Evolutionary conservation across 1,140 invertebrate species (phyloP).

Genomic region (Cryptotermes secundus): DNA sequence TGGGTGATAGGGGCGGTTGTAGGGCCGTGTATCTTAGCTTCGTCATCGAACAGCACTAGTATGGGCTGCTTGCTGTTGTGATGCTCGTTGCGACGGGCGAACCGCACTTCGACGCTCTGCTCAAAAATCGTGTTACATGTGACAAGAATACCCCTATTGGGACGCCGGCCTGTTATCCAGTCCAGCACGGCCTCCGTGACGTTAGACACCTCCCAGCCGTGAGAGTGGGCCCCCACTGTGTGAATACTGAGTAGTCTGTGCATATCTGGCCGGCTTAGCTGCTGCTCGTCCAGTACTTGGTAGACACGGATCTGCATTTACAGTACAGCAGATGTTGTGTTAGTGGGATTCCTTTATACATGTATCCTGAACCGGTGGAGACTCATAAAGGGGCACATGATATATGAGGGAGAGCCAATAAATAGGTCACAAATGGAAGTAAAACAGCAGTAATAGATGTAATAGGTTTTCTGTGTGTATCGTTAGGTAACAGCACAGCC

Average conservation of each 20-base stretch:
- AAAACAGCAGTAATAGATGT: too few species aligned
- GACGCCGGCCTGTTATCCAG: slow-evolving; percentile 48
- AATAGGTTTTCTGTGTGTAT: too few species aligned
- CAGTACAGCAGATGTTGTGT: background rate
- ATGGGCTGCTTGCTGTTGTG: slow-evolving; percentile 46
- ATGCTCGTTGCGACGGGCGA: slow-evolving; percentile 41
- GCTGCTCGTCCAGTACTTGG: slow-evolving; percentile 53
- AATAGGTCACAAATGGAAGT: too few species aligned
- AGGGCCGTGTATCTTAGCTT: slow-evolving; percentile 14
- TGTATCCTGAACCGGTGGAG: too few species aligned
- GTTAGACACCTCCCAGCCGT: slow-evolving; percentile 61
- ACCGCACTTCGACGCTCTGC: slow-evolving; percentile 41
- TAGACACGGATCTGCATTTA: slow-evolving; percentile 54
- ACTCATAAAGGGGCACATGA: too few species aligned
- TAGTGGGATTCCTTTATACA: too few species aligned
- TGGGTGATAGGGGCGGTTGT: background rate
- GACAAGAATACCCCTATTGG: slow-evolving; percentile 45
- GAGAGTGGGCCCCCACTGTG: slow-evolving; percentile 53
- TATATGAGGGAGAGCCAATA: too few species aligned
- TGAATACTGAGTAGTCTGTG: slow-evolving; percentile 54
- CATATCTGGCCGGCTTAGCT: slow-evolving; percentile 48
- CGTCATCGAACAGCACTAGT: slow-evolving; percentile 46
- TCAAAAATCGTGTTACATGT: slow-evolving; percentile 43
- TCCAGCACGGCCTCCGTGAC: slow-evolving; percentile 51
- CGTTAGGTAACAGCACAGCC: too few species aligned